These are phyloP conservation scores for Ataeniobius toweri DNA, from an alignment of 2,797 vertebrate genomes.

Conservation along the genomic window DNA sequence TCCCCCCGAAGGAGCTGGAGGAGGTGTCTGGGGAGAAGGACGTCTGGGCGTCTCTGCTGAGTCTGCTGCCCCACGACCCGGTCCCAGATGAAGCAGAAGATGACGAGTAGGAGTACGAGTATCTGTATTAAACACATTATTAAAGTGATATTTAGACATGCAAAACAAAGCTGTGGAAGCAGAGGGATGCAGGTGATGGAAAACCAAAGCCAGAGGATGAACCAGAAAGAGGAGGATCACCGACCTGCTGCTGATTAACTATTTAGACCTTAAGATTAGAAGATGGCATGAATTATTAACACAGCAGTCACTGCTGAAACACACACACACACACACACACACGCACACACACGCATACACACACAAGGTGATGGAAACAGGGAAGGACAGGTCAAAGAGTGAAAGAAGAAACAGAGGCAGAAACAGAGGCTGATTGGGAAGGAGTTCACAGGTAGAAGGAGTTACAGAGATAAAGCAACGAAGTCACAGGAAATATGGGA, in stretches of 20 bases:
- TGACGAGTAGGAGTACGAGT: no score
- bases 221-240: background rate
- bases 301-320: background rate
- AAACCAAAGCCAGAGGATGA: background rate
- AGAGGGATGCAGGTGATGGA: background rate
- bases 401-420: background rate
- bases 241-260: background rate
- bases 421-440: background rate
- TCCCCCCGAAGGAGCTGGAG: no score
- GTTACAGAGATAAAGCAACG: background rate
- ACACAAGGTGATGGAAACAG: background rate
- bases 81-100: no score
- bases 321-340: background rate
- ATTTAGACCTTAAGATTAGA: background rate
- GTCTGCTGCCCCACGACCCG: no score
- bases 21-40: no score
- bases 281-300: conserved; percentile 1
- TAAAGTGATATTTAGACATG: background rate
- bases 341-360: background rate
- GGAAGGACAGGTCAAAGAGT: background rate
- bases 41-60: no score
- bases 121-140: no score
- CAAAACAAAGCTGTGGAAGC: background rate
- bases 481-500: background rate
- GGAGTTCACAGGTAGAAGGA: background rate